Percentiles rank a stretch among this genome's conserved stretches.
These are phyloP conservation scores for Acanthosepion pharaonis DNA, from an alignment of 2,888 invertebrate species.

Conservation along the genomic window DNA sequence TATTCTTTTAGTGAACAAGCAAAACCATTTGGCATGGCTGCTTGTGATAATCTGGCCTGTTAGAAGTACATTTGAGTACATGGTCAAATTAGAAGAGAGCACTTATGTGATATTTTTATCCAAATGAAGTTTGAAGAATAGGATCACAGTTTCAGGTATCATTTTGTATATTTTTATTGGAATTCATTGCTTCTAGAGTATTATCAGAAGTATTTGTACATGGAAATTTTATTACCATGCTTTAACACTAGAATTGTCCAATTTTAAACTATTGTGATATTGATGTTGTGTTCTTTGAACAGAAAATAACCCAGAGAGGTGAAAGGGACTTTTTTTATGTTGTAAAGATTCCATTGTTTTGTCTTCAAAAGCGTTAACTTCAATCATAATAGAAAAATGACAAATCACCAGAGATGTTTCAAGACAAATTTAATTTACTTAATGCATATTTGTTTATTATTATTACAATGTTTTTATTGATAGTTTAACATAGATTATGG, in stretches of 20 bases:
- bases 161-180: constrained; percentile 8
- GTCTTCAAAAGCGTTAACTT: neutral
- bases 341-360: neutral
- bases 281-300: constrained; percentile 3
- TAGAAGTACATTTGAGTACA: neutral
- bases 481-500: no score
- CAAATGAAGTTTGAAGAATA: constrained; percentile 11
- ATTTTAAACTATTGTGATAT: neutral
- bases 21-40: neutral
- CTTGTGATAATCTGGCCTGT: neutral
- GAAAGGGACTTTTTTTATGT: neutral
- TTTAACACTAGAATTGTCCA: constrained; percentile 33
- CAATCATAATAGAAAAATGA: neutral
- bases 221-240: neutral
- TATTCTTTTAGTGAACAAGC: neutral
- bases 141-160: neutral
- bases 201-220: constrained; percentile 15
- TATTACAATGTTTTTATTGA: neutral
- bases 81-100: neutral
- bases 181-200: neutral
- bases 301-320: neutral
- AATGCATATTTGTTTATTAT: neutral
- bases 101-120: neutral
- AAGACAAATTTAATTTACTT: neutral
- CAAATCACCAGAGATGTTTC: neutral